Percentiles rank a stretch among this genome's conserved stretches.
phyloP scores from a whole-genome alignment of 1,140 invertebrate species.

The Drosophila sucinea region DNA sequence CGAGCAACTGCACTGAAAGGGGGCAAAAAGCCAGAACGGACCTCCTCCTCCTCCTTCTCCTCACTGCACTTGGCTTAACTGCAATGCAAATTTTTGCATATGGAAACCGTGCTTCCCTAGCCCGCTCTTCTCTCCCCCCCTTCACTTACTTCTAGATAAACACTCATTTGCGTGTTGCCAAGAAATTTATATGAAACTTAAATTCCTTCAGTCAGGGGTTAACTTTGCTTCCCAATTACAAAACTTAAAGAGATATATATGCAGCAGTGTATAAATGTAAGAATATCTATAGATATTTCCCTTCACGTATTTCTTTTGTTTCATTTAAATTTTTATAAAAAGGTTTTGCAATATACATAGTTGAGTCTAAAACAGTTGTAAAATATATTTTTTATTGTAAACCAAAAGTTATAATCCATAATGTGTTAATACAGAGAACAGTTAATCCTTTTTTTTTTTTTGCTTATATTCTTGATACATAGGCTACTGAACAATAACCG shows the following conservation, averaged over 20 bases:
- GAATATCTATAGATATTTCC: too few relatives aligned
- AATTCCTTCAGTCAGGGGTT: slow-evolving; percentile 37
- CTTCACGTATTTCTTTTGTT: too few relatives aligned
- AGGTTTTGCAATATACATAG: too few relatives aligned
- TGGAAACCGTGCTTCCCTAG: slow-evolving; percentile 7
- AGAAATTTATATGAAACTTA: slow-evolving; percentile 60
- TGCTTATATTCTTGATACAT: too few relatives aligned
- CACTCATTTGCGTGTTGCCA: slow-evolving; percentile 36
- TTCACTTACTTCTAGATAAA: background rate
- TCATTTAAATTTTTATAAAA: too few relatives aligned
- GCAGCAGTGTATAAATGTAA: too few relatives aligned
- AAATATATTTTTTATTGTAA: too few relatives aligned
- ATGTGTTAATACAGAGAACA: too few relatives aligned
- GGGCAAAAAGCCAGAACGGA: slow-evolving; percentile 28
- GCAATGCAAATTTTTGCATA: slow-evolving; percentile 40
- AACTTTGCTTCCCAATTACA: slow-evolving; percentile 17
- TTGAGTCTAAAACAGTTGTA: too few relatives aligned
- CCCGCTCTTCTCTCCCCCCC: background rate
- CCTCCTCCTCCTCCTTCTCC: slow-evolving; percentile 25
- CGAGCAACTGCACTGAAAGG: slow-evolving; percentile 51
- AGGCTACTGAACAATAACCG: too few relatives aligned
- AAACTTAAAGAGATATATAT: slow-evolving; percentile 49
- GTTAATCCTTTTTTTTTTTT: too few relatives aligned
- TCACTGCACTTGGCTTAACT: slow-evolving; percentile 5
- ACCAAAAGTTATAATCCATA: too few relatives aligned